Base-by-base conservation (phyloP, 2,113 vertebrate species). In the Vidua macroura region DNA sequence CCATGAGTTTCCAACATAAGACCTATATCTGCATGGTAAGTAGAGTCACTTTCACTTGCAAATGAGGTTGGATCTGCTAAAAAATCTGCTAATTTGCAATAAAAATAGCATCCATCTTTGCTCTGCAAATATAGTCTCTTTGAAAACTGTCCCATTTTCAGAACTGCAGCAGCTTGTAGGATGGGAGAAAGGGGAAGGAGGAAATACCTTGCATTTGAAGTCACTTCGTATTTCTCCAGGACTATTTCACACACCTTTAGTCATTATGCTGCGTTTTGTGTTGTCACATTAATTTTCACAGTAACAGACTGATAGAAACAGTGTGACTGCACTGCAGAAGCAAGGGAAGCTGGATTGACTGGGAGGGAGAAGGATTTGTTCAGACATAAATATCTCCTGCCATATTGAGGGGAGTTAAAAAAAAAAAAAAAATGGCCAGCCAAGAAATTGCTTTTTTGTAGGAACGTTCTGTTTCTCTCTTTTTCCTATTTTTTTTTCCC, bases 121-220 rank as follows among this genome's bases (percentile, higher is more conserved):
- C 94, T 95, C 86, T 92, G 93, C 95, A 97, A 96, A 97, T 96
- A 96, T 79, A 97, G 93, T 89, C 92, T 83, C 89, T 95, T 95
- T 96, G 94, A 97, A 97, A 97, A 97, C 85, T 93, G 93, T 96
- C 96, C 96, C 95, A 96, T 95, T 96, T 97, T 96, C 95, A 96
- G 95, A 88, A 64, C 80, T 96, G 95, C 55, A 93, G 93, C 92
- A 96, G 95, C 91, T 92, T 96, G 96, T 75, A 92, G 94, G 77
- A 93, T 93, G 77, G 78, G 86, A 92, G 80, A 94, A 80, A 93
- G 92, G 93, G 83, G 76, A 94, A 86, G 79, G 73, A 96, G 96
- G 92, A 94, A 96, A 94, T 95, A 93, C 94, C 96, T 96, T 96
- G 83, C 66, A 68, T 90, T 93, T 92, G 92, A 95, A 94, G 86